Percentiles rank a stretch among this genome's conserved stretches.
Evolutionary conservation across 2,113 vertebrate genomes (phyloP).

Genomic region (Cervus canadensis): DNA sequence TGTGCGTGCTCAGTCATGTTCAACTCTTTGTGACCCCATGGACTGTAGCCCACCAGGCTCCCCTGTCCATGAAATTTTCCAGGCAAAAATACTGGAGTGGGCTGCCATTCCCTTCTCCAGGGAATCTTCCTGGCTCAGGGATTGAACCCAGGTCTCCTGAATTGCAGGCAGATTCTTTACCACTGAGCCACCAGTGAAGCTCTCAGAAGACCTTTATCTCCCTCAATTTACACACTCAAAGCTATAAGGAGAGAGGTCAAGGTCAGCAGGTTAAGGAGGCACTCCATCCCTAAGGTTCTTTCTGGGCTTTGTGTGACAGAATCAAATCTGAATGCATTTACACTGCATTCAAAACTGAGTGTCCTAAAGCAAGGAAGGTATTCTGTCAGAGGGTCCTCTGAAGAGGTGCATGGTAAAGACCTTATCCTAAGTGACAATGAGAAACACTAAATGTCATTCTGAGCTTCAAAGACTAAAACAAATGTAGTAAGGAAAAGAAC

Average conservation of each 20-base stretch:
- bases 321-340: background rate
- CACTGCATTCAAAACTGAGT: background rate
- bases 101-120: background rate
- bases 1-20: background rate
- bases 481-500: background rate
- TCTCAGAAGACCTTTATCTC: background rate
- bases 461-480: conserved; percentile 11
- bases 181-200: background rate
- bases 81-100: background rate
- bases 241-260: background rate
- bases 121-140: background rate
- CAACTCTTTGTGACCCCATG: background rate
- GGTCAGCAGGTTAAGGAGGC: background rate
- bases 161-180: background rate
- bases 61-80: background rate
- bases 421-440: background rate
- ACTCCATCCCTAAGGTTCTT: background rate
- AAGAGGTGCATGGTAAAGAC: background rate
- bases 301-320: background rate
- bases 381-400: background rate
- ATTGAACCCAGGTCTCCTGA: background rate
- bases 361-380: background rate
- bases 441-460: background rate
- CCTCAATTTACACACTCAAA: background rate
- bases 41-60: background rate